Base-by-base conservation (phyloP, 2,113 vertebrate genomes). In the Microtus ochrogaster region DNA sequence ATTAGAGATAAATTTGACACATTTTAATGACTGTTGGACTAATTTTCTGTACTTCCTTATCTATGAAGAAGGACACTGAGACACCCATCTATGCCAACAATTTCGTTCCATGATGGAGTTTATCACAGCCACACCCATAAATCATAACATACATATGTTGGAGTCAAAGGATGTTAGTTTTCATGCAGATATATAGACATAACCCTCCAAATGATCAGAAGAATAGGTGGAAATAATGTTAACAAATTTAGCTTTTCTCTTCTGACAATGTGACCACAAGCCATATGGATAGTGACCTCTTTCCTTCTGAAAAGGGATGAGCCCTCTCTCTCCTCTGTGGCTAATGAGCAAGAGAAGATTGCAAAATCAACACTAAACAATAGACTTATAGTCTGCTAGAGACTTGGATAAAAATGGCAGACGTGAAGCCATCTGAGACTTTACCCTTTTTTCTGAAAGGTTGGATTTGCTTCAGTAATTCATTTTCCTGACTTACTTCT, bases 241-340 rank as follows among this genome's bases (percentile, higher is more conserved):
- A 49, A 16, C 10, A 72, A 88, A 89, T n/a, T 36, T 49, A 58
- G n/a, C 0, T 21, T 12, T 96, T 72, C 30, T 86, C 33, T 76
- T 61, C 44, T 76, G 22, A 58, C 26, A 70, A 72, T 19, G 33
- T 61, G 17, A 61, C 28, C 39, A 36, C 0, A 36, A 30, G 24
- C 7, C 33, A 21, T 22, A 19, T 0, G 11, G 3, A 12, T 63
- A 5, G 2, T 66, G 26, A 72, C 9, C 19, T 7, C 2, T 19
- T 33, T 83, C 44, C 70, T 22, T 11, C 41, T 14, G 28, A 92
- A n/a, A 26, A 41, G 7, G 8, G 21, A 58, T 33, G 44, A 58
- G 5, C 3, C 10, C 9, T 76, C n/a, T 55, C 33, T 36, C 49
- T 49, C 7, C 26, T 52, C 36, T 70, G 36, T 63, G 36, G 47